A percentile compares a stretch with the other conserved stretches of the same genome.
Conservation (phyloP, 2,888 invertebrate species). For the Drosophila trichaetosa region DNA sequence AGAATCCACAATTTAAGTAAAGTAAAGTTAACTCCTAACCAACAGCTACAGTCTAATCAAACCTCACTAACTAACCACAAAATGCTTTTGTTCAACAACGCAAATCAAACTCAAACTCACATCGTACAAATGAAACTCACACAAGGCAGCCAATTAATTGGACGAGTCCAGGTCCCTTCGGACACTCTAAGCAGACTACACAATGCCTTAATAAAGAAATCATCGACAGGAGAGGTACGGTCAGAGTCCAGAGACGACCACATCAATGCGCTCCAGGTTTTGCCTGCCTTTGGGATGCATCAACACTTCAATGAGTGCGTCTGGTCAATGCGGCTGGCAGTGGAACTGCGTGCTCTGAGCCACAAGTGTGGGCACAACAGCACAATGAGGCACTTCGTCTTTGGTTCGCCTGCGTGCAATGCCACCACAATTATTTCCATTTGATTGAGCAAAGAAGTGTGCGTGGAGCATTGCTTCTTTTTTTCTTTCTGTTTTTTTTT, state of each 20-base stretch:
- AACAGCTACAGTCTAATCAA: slow-evolving; percentile 3
- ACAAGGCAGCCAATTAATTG: slow-evolving; percentile 65
- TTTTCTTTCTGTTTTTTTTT: slow-evolving; percentile 13
- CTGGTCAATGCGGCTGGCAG: slow-evolving; percentile 33
- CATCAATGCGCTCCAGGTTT: slow-evolving; percentile 51
- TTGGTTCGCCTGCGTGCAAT: slow-evolving; percentile 28
- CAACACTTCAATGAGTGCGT: slow-evolving; percentile 81
- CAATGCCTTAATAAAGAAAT: slow-evolving; percentile 71
- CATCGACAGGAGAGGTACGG: slow-evolving; percentile 28
- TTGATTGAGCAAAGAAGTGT: slow-evolving; percentile 84
- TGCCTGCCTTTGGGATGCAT: slow-evolving; percentile 66
- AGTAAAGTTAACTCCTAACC: not conserved
- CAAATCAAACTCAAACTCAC: not conserved
- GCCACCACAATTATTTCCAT: slow-evolving; percentile 81
- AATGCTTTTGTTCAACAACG: slow-evolving; percentile 57
- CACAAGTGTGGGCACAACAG: slow-evolving; percentile 58
- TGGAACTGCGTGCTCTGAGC: slow-evolving; percentile 48
- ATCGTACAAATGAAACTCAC: slow-evolving; percentile 4
- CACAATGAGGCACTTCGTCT: slow-evolving; percentile 58
- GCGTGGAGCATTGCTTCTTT: slow-evolving; percentile 63
- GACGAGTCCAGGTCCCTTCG: slow-evolving; percentile 47
- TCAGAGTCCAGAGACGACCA: slow-evolving; percentile 38
- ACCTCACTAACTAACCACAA: slow-evolving; percentile 71
- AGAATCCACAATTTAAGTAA: not conserved
- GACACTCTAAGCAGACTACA: slow-evolving; percentile 16